Evolutionary conservation across 2,797 vertebrate species (phyloP).

Genomic region (Pangasius krempfi): DNA sequence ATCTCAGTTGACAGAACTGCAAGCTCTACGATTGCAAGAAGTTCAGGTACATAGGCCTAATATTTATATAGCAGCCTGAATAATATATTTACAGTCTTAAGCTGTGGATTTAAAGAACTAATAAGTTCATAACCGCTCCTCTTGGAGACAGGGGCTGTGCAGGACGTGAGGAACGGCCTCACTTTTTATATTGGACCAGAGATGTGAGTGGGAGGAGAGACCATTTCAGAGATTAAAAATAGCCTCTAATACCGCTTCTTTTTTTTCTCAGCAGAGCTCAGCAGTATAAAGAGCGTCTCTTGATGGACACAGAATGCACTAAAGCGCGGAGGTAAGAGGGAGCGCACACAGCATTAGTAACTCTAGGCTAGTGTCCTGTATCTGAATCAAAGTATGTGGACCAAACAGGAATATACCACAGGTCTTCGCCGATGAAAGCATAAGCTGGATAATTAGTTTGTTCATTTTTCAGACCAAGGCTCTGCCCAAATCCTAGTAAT

Average conservation of each 20-base stretch:
- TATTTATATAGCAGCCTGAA: not conserved
- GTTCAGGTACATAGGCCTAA: not conserved
- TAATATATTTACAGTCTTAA: not conserved
- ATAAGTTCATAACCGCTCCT: not conserved
- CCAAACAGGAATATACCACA: not conserved
- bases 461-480: not conserved
- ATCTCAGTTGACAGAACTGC: not conserved
- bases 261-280: conserved; percentile 74
- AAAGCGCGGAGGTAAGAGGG: not conserved
- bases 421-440: not conserved
- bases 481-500: not conserved
- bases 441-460: not conserved
- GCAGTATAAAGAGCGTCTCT: conserved; percentile 90
- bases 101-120: not conserved
- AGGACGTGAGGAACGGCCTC: conserved; percentile 50
- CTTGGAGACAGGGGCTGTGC: conserved; percentile 23
- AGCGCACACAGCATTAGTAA: not conserved
- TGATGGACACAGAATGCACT: conserved; percentile 51
- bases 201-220: conserved; percentile 89
- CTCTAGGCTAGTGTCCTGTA: not conserved
- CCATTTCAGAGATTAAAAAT: conserved; percentile 87
- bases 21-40: not conserved
- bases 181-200: conserved; percentile 72
- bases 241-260: conserved; percentile 76
- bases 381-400: not conserved